phyloP scores from a whole-genome alignment of 2,888 invertebrate species.

The Zeuzera pyrina region DNA sequence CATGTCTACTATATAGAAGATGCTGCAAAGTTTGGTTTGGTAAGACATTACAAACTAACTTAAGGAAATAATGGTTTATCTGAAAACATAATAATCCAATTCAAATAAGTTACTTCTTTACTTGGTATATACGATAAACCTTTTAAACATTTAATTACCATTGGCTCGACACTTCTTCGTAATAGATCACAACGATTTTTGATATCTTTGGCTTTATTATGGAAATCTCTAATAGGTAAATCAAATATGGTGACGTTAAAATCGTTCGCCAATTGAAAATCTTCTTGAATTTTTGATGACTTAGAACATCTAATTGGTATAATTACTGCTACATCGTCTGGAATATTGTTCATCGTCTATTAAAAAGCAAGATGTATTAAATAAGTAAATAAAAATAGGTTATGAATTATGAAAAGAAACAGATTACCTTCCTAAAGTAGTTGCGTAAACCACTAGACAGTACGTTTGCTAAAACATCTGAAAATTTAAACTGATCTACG shows the following conservation, averaged over 20 bases:
- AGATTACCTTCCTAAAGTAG: constrained; percentile 45
- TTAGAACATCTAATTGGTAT: constrained; percentile 36
- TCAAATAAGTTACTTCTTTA: neutral
- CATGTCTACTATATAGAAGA: constrained; percentile 49
- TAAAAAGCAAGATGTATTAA: constrained; percentile 15
- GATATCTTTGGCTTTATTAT: constrained; percentile 32
- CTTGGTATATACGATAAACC: neutral
- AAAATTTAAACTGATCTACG: constrained; percentile 40
- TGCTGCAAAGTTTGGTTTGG: constrained; percentile 48
- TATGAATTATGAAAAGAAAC: neutral
- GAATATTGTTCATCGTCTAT: constrained; percentile 26
- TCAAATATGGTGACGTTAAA: constrained; percentile 64
- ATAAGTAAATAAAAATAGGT: constrained; percentile 1
- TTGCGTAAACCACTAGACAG: constrained; percentile 58
- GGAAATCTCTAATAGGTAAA: constrained; percentile 41
- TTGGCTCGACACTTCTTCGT: constrained; percentile 47
- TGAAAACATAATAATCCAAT: constrained; percentile 19
- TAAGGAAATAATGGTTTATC: constrained; percentile 63
- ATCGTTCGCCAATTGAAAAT: constrained; percentile 43
- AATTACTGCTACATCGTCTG: constrained; percentile 38
- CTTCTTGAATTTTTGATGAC: constrained; percentile 12
- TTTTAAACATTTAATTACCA: constrained; percentile 34
- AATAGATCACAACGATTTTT: constrained; percentile 34
- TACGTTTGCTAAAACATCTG: constrained; percentile 58
- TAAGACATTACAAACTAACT: constrained; percentile 44